A percentile compares a stretch with the other conserved stretches of the same genome.
Conservation (phyloP, 1,140 invertebrate genomes). For the Listronotus bonariensis region DNA sequence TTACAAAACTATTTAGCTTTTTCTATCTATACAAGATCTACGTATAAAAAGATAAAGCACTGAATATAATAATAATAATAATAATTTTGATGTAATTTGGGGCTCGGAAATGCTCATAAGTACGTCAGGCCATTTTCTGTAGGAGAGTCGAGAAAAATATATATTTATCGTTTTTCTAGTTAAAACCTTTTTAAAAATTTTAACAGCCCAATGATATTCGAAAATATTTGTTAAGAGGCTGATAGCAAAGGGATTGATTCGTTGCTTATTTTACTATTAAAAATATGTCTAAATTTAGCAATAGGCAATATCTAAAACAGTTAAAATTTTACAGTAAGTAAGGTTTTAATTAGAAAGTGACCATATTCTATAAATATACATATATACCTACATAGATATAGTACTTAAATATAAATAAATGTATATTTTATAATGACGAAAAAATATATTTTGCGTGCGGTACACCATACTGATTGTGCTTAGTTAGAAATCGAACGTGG, state of each 20-base stretch:
- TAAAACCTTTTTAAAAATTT: not conserved
- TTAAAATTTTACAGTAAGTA: constrained; percentile 1
- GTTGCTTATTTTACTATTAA: not conserved
- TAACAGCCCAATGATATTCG: not conserved
- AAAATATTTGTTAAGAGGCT: not conserved
- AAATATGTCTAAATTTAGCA: no score
- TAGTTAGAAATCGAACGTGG: constrained; percentile 33
- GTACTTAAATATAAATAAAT: constrained; percentile 25
- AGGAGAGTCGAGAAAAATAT: constrained; percentile 24
- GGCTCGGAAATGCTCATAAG: constrained; percentile 15
- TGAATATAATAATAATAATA: not conserved
- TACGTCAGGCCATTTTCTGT: constrained; percentile 14
- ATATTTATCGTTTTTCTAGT: constrained; percentile 6
- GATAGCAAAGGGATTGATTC: constrained; percentile 1
- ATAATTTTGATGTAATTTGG: not conserved
- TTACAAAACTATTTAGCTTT: not conserved
- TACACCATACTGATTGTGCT: constrained; percentile 46
- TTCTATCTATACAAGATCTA: not conserved
- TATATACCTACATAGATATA: constrained; percentile 27
- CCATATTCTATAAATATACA: constrained; percentile 18
- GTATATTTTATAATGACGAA: constrained; percentile 23
- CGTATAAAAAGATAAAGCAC: not conserved
- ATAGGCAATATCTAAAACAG: not conserved
- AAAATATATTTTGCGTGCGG: constrained; percentile 29
- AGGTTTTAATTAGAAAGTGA: constrained; percentile 1